Evolutionary conservation across 2,113 vertebrate genomes (phyloP).

Genomic region (Collichthys lucidus): DNA sequence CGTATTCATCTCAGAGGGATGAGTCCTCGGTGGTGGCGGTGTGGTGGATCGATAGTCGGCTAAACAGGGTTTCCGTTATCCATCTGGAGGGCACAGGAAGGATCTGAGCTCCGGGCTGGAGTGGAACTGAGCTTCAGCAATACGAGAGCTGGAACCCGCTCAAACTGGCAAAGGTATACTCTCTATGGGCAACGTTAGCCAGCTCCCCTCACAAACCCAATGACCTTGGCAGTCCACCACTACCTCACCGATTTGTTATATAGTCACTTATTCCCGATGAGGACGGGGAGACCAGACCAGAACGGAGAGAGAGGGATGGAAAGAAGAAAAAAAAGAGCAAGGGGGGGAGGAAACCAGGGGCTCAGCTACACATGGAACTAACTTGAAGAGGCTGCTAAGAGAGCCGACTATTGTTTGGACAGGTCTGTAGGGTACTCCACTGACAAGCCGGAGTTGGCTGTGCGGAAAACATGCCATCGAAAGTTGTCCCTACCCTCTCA

Average conservation of each 20-base stretch:
- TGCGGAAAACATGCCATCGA: conserved; percentile 59
- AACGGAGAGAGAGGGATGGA: conserved; percentile 46
- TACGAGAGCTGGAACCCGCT: conserved; percentile 68
- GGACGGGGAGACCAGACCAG: conserved; percentile 41
- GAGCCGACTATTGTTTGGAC: conserved; percentile 66
- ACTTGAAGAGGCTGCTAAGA: conserved; percentile 70
- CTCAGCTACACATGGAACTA: conserved; percentile 68
- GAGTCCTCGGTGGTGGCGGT: conserved; percentile 27
- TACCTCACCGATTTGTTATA: conserved; percentile 68
- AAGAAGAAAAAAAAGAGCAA: conserved; percentile 9
- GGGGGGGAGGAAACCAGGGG: neutral
- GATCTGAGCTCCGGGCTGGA: conserved; percentile 62
- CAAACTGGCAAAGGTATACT: conserved; percentile 72
- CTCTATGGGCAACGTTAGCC: conserved; percentile 73
- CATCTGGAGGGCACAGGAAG: conserved; percentile 75
- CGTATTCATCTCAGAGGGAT: conserved; percentile 22
- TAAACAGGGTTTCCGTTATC: conserved; percentile 62
- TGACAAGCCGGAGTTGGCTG: conserved; percentile 50
- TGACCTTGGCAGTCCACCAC: conserved; percentile 71
- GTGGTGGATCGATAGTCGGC: conserved; percentile 53
- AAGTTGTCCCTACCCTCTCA: conserved; percentile 63
- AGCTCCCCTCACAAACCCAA: conserved; percentile 76
- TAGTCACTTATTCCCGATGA: conserved; percentile 77
- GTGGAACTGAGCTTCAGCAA: conserved; percentile 65
- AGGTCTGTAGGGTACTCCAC: conserved; percentile 68